phyloP scores from a whole-genome alignment of 2,113 vertebrate species.

The Bubalus kerabau region DNA sequence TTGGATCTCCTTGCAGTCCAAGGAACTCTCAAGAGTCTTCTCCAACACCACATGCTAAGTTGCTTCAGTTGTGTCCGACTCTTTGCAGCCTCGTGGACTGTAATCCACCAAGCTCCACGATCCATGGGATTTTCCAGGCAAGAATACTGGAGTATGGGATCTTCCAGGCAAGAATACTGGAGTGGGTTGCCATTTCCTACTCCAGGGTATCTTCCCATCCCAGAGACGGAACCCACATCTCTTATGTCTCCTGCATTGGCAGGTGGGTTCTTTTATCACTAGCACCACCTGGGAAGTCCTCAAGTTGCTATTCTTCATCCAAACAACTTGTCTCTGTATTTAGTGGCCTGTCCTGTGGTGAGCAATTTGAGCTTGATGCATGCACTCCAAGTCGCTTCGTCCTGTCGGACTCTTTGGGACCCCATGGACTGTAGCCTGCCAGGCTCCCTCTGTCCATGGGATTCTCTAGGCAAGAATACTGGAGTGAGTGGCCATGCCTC shows the following conservation, averaged over 20 bases:
- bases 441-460: neutral
- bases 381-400: neutral
- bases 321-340: neutral
- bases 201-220: neutral
- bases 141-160: neutral
- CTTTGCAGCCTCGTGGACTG: neutral
- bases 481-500: neutral
- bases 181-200: neutral
- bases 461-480: neutral
- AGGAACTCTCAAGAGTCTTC: neutral
- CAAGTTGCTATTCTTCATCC: neutral
- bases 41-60: neutral
- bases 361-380: neutral
- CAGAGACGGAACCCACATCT: neutral
- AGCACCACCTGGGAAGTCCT: neutral
- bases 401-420: neutral
- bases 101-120: neutral
- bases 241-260: neutral
- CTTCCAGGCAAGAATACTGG: neutral
- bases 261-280: neutral
- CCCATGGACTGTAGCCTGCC: neutral
- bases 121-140: neutral
- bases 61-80: neutral
- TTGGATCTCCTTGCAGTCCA: neutral
- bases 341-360: neutral